phyloP scores from a whole-genome alignment of 2,113 vertebrate genomes.

The Terrapene triunguis region DNA sequence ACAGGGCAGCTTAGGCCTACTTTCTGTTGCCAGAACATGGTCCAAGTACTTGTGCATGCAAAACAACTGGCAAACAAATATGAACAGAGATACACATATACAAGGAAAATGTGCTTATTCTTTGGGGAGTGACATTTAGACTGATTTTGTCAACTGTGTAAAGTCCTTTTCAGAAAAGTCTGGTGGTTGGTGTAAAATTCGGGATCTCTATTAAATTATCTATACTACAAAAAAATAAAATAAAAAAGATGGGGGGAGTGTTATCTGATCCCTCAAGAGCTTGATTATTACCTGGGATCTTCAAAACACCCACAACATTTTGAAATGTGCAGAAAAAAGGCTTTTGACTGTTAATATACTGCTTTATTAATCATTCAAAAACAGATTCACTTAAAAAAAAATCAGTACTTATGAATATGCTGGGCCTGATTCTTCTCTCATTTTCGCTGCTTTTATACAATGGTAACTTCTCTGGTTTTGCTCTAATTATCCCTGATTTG shows the following conservation, averaged over 20 bases:
- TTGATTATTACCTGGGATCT: neutral
- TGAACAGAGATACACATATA: neutral
- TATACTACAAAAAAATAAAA: neutral
- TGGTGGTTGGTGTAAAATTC: neutral
- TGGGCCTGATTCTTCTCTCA: neutral
- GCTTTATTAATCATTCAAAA: neutral
- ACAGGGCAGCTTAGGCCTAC: neutral
- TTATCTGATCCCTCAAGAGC: neutral
- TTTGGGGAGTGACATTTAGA: neutral
- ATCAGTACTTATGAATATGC: neutral
- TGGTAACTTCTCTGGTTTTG: constrained; percentile 9
- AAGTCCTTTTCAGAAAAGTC: neutral
- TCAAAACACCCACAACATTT: neutral
- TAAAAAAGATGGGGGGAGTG: neutral
- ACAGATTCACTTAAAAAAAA: neutral
- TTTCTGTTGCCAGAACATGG: rapidly evolving
- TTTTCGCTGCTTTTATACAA: neutral
- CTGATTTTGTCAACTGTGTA: neutral
- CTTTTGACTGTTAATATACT: neutral
- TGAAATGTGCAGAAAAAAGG: neutral
- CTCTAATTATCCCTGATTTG: neutral
- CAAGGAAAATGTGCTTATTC: neutral
- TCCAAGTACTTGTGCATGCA: neutral
- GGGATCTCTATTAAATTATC: neutral
- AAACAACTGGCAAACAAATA: neutral